A percentile compares a stretch with the other conserved stretches of the same genome.
Evolutionary conservation across 2,888 invertebrate genomes (phyloP).

Genomic region (Gari tellinella): DNA sequence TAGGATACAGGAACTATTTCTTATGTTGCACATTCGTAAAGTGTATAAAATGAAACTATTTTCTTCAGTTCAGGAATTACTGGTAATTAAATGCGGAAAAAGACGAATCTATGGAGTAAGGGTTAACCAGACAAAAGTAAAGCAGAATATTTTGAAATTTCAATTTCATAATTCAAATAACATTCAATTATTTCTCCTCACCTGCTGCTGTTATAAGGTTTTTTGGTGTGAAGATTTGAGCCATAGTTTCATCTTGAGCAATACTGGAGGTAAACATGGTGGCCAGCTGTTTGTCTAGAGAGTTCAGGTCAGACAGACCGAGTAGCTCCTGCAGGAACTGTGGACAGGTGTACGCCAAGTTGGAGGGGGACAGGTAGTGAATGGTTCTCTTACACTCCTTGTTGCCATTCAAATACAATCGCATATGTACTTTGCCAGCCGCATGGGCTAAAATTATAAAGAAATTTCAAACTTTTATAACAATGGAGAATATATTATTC

Average conservation of each 20-base stretch:
- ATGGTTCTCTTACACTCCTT: slow-evolving; percentile 12
- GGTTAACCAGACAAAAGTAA: too few relatives aligned
- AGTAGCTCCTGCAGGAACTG: slow-evolving; percentile 46
- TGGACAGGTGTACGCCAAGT: slow-evolving; percentile 46
- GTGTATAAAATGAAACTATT: too few relatives aligned
- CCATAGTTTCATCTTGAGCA: slow-evolving; percentile 34
- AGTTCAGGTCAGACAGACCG: slow-evolving; percentile 16
- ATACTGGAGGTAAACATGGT: slow-evolving; percentile 36
- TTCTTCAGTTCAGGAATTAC: too few relatives aligned
- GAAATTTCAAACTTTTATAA: too few relatives aligned
- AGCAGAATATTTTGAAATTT: too few relatives aligned
- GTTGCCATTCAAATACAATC: slow-evolving; percentile 43
- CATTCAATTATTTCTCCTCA: too few relatives aligned
- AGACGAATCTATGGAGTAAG: too few relatives aligned
- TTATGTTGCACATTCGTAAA: too few relatives aligned
- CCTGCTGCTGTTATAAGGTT: not conserved
- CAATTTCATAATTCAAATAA: too few relatives aligned
- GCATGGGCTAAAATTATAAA: slow-evolving; percentile 19
- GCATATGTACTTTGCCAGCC: slow-evolving; percentile 15
- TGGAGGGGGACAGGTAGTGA: slow-evolving; percentile 20
- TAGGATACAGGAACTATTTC: too few relatives aligned
- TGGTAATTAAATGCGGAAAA: too few relatives aligned
- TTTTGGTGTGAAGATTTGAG: slow-evolving; percentile 40
- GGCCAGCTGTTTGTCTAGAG: slow-evolving; percentile 47
- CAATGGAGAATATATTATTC: too few relatives aligned